phyloP scores from a whole-genome alignment of 2,113 vertebrate species.

The Laticauda colubrina region DNA sequence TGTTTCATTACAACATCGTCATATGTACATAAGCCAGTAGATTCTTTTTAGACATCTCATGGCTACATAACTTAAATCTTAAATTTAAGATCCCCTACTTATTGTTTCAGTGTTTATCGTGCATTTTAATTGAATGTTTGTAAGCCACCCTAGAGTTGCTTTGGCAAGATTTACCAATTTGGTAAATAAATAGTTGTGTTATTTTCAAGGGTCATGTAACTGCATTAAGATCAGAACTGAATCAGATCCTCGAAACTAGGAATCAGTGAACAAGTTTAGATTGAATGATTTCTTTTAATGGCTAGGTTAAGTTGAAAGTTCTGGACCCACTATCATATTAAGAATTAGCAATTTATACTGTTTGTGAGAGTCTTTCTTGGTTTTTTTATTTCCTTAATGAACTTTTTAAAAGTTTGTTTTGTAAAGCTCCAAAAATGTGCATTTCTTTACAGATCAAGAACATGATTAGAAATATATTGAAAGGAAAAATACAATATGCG shows the following conservation, averaged over 20 bases:
- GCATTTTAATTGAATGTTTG: not conserved
- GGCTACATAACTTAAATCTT: not conserved
- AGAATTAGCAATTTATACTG: not conserved
- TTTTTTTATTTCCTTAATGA: not conserved
- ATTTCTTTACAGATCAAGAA: not conserved
- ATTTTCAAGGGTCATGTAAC: not conserved
- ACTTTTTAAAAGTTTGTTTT: not conserved
- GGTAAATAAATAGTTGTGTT: not conserved
- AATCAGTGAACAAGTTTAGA: not conserved
- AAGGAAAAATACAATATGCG: not conserved
- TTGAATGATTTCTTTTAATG: not conserved
- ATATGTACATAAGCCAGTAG: not conserved
- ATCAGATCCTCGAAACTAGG: not conserved
- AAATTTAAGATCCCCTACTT: not conserved
- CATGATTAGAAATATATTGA: slow-evolving; percentile 5
- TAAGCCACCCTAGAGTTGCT: not conserved
- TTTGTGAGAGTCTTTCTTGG: not conserved
- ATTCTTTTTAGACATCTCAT: not conserved
- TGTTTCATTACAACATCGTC: not conserved
- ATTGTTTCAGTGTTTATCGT: not conserved
- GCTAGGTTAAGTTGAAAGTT: not conserved
- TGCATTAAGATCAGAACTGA: not conserved
- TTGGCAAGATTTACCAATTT: not conserved
- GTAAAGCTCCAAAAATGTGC: not conserved
- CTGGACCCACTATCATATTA: not conserved